Evolutionary conservation across 2,888 invertebrate species (phyloP).

Genomic region (Ochlodes sylvanus): DNA sequence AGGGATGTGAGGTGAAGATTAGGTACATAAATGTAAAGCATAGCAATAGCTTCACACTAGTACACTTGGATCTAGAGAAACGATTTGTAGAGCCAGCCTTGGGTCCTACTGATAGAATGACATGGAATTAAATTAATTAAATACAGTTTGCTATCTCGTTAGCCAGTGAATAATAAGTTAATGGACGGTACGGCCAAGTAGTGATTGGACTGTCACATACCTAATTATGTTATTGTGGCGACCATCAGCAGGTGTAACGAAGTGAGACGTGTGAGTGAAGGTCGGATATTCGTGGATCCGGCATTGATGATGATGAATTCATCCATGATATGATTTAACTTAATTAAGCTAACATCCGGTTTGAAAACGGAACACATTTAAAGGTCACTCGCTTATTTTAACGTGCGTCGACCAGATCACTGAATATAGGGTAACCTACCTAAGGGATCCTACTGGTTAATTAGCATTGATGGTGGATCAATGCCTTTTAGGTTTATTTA

Average conservation of each 20-base stretch:
- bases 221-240: slow-evolving; percentile 21
- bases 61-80: slow-evolving; percentile 28
- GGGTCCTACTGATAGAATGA: slow-evolving; percentile 45
- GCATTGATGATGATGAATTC: not conserved
- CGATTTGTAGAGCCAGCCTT: slow-evolving; percentile 32
- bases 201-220: slow-evolving; percentile 30
- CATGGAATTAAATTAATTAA: slow-evolving; percentile 57
- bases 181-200: slow-evolving; percentile 1
- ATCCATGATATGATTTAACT: not conserved
- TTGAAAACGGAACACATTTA: too few species aligned
- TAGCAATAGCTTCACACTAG: too few species aligned
- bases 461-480: too few species aligned
- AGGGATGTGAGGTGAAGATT: too few species aligned
- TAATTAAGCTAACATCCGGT: too few species aligned
- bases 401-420: too few species aligned
- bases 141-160: slow-evolving; percentile 41
- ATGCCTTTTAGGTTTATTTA: too few species aligned
- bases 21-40: too few species aligned
- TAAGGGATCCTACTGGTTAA: too few species aligned
- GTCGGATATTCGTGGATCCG: not conserved
- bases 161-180: slow-evolving; percentile 19
- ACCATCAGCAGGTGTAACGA: slow-evolving; percentile 25
- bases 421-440: too few species aligned
- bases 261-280: slow-evolving; percentile 12
- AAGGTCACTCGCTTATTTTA: too few species aligned